Base-by-base conservation (phyloP, 2,888 invertebrate genomes). In the Micoletzkya japonica region DNA sequence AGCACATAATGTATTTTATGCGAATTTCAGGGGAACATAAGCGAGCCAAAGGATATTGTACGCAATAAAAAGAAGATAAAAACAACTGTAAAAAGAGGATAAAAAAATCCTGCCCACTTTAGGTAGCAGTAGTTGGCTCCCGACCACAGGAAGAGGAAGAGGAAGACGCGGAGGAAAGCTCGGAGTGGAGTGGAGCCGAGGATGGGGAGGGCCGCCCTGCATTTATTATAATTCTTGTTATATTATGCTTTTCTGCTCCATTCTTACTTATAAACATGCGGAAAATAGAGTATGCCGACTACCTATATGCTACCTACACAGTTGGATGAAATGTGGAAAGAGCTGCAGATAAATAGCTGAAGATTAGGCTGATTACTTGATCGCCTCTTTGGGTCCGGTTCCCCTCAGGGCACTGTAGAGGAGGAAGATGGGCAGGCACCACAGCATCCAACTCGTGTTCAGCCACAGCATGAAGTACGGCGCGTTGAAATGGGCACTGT, bases 381-480 rank as follows among this genome's bases (percentile, higher is more conserved):
- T n/a, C 26, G 69, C 39, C 34, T 71, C 39, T 58, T 44, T 70
- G 34, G 26, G 32, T 44, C 50, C 50, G 20, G 17, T 60, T 57
- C 67, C 54, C 39, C 39, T 60, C 36, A 37, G 34, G 20, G 39
- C 28, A 37, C 52, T 58, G 56, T 70, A 74, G 59, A 59, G 20
- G 44, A 73, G 75, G 56, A 82, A 81, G 36, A 79, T 72, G 30
- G 70, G 61, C 24, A 66, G 50, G 17, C 76, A 72, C 26, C 32
- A 24, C 49, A 75, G 68, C 84, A 84, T 84, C 70, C 83, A 76
- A 39, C 69, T 72, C 1, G 84, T 84, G 71, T 76, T 81, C 75
- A 84, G 82, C 82, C 82, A 84, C 75, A 80, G 69, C 77, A 83
- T 74, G 24, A 79, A 84, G 68, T 81, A 82, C 2, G 84, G 82